phyloP scores from a whole-genome alignment of 2,888 invertebrate genomes.

The Ophioninae sp. region DNA sequence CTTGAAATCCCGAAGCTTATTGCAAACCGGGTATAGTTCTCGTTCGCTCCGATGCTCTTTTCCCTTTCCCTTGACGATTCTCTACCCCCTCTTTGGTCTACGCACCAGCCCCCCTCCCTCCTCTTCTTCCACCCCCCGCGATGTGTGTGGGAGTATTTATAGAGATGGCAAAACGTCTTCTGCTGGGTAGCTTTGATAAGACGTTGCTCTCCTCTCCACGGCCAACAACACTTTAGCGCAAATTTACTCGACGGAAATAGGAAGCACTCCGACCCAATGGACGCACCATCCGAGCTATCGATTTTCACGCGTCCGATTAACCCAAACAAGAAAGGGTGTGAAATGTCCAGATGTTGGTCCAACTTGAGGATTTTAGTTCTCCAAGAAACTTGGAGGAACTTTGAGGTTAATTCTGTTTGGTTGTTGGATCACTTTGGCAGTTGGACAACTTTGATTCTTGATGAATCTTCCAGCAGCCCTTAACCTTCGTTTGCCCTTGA shows the following conservation, averaged over 20 bases:
- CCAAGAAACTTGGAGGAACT: too few species aligned
- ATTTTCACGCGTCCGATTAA: slow-evolving; percentile 5
- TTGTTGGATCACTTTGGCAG: too few species aligned
- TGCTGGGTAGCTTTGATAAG: slow-evolving; percentile 18
- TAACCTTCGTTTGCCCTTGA: not conserved
- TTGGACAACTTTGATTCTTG: too few species aligned
- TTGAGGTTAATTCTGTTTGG: too few species aligned
- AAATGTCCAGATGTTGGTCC: too few species aligned
- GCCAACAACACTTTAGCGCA: not conserved
- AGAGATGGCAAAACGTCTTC: slow-evolving; percentile 36
- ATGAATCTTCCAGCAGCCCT: too few species aligned
- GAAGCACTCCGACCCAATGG: not conserved
- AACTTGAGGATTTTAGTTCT: too few species aligned
- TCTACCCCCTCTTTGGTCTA: slow-evolving; percentile 17
- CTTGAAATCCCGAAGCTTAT: slow-evolving; percentile 45
- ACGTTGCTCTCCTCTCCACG: not conserved
- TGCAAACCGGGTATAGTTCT: slow-evolving; percentile 41
- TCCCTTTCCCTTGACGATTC: slow-evolving; percentile 48
- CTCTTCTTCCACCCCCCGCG: not conserved
- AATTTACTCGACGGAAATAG: slow-evolving; percentile 4
- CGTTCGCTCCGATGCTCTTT: slow-evolving; percentile 47
- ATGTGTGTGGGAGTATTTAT: slow-evolving; percentile 38
- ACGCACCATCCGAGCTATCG: too few species aligned
- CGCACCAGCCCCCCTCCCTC: not conserved
- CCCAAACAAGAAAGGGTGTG: too few species aligned